phyloP scores from a whole-genome alignment of 1,140 invertebrate genomes.

The Drosophila tristis region DNA sequence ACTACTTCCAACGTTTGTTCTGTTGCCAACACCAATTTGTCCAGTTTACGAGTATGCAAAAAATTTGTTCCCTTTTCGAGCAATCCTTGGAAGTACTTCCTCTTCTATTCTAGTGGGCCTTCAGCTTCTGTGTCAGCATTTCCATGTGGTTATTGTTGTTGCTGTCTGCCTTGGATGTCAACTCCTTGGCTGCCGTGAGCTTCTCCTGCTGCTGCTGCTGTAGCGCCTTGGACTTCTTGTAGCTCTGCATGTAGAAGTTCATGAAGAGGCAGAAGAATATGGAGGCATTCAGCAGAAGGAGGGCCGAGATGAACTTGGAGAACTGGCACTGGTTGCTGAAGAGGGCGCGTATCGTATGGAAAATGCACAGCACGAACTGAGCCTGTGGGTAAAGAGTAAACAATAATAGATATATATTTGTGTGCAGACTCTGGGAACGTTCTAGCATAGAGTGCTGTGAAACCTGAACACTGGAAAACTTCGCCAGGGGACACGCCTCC shows the following conservation, averaged over 20 bases:
- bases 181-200: conserved; percentile 22
- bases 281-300: conserved; percentile 93
- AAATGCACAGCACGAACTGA: conserved; percentile 91
- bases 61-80: conserved; percentile 45
- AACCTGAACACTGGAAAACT: conserved; percentile 39
- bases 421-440: conserved; percentile 17
- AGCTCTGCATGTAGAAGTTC: conserved; percentile 95
- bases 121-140: conserved; percentile 52
- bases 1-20: conserved; percentile 59
- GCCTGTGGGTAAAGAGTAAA: conserved; percentile 85
- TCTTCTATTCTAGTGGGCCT: conserved; percentile 52
- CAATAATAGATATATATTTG: conserved; percentile 18
- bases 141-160: conserved; percentile 53
- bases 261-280: conserved; percentile 96
- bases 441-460: conserved; percentile 14
- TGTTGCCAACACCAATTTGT: conserved; percentile 74
- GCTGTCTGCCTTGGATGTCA: conserved; percentile 43
- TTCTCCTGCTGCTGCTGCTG: conserved; percentile 14
- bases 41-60: conserved; percentile 35
- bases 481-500: conserved; percentile 4
- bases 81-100: conserved; percentile 49
- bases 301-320: conserved; percentile 89
- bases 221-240: conserved; percentile 85
- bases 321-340: conserved; percentile 90
- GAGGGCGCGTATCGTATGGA: conserved; percentile 90